phyloP scores from a whole-genome alignment of 2,888 invertebrate species.

The Tuta absoluta region DNA sequence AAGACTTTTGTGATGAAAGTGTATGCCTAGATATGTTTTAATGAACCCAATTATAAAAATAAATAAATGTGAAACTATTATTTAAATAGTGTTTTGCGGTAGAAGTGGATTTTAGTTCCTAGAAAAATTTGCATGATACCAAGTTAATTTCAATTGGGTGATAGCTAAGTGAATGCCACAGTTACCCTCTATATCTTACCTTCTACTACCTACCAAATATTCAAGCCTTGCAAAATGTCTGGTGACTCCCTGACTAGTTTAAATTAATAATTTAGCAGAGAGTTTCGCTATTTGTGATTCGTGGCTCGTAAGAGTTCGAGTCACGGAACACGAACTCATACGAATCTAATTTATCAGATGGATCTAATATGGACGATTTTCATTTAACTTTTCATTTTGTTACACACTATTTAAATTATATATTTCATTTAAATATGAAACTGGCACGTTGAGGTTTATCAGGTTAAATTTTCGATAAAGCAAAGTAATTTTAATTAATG shows the following conservation, averaged over 20 bases:
- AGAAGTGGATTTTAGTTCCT: too few species aligned
- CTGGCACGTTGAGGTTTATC: not conserved
- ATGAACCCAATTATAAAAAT: too few species aligned
- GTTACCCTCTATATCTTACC: too few species aligned
- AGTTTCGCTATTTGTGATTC: constrained; percentile 11
- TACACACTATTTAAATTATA: not conserved
- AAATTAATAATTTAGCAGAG: constrained; percentile 15
- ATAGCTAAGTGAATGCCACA: too few species aligned
- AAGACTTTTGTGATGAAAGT: too few species aligned
- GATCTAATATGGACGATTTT: constrained; percentile 16
- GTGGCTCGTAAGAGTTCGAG: constrained; percentile 8
- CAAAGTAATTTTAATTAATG: too few species aligned
- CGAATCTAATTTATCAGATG: constrained; percentile 10
- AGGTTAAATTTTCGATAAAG: not conserved
- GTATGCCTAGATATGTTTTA: too few species aligned
- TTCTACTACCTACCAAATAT: too few species aligned
- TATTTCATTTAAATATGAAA: not conserved
- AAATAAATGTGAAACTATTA: too few species aligned
- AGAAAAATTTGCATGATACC: too few species aligned
- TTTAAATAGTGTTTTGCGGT: too few species aligned
- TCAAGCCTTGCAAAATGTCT: not conserved
- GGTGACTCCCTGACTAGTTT: not conserved
- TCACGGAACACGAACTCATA: not conserved
- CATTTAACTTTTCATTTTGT: constrained; percentile 10
- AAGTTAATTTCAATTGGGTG: too few species aligned